Evolutionary conservation across 1,140 invertebrate genomes (phyloP), one percentile per base, ranked within the genome.

Genomic region (Neodiprion pinetum): DNA sequence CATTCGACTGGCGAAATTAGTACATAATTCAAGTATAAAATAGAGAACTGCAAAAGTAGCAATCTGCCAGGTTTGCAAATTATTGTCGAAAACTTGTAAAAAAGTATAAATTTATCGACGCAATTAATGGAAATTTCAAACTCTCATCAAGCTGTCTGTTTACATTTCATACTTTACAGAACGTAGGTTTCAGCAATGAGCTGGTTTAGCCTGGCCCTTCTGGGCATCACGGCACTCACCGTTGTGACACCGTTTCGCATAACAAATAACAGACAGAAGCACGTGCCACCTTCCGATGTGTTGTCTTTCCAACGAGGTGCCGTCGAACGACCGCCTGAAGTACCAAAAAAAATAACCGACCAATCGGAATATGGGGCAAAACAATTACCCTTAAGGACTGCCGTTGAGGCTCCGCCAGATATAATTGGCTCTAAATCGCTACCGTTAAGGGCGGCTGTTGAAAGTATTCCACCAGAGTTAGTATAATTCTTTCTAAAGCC

Each of bases 401-500:
- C 91, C 5, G 90, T 91, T 0, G 91, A 92, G 80, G 89, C 84
- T 74, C 77, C 90, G 9, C 90, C 90, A 1, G 85, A 88, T 28
- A 70, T 78, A 80, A 69, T 69, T 9, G 73, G 70, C 67, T 69
- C 11, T 0, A 21, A 84, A 74, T 86, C 87, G 47, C 80, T 90
- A 69, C 91, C 91, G 0, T 77, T 93, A 40, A 87, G 92, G 53
- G 88, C 90, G 53, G 91, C 91, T 1, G 91, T 93, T 3, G 91
- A 93, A 81, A 88, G 88, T 48, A 81, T 91, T 48, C 91, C 91
- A 10, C 85, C 86, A 65, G 71, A 75, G 82, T 78, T 40, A 49
- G 70, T 40, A 10, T 7, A 7, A 69, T 69, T 69, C 11, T 69
- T 69, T 69, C 68, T 21, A 3, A 21, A 3, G 21, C 7, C 61